Evolutionary conservation across 1,140 invertebrate species (phyloP).

Genomic region (Harlomillsia oculata): DNA sequence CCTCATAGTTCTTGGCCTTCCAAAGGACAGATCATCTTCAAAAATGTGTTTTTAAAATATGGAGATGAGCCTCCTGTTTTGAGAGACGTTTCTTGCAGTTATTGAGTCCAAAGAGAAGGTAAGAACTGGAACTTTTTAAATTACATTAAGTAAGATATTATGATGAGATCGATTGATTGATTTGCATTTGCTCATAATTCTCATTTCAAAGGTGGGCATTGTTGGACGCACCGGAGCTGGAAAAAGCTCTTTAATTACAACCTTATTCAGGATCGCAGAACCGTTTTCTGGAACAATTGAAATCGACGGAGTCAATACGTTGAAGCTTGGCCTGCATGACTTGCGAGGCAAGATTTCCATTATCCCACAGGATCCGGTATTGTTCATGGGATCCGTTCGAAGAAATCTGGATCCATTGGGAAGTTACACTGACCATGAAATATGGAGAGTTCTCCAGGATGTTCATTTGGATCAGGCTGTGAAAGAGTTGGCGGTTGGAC

Average conservation of each 20-base stretch:
- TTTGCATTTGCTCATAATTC: no score
- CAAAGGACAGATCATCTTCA: constrained; percentile 48
- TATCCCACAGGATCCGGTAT: constrained; percentile 59
- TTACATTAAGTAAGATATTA: background rate
- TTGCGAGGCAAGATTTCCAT: constrained; percentile 49
- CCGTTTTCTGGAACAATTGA: constrained; percentile 40
- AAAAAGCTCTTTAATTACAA: constrained; percentile 50
- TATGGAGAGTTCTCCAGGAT: constrained; percentile 54
- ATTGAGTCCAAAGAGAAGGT: constrained; percentile 52
- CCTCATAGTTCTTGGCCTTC: constrained; percentile 48
- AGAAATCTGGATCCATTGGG: constrained; percentile 57
- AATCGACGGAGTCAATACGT: constrained; percentile 47
- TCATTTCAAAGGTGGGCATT: constrained; percentile 37
- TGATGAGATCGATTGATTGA: no score
- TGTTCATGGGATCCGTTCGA: constrained; percentile 48
- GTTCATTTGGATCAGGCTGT: constrained; percentile 49
- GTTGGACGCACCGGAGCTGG: constrained; percentile 47
- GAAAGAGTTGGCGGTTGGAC: constrained; percentile 47
- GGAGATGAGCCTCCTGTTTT: constrained; percentile 48
- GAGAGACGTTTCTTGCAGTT: constrained; percentile 47
- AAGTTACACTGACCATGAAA: constrained; percentile 46
- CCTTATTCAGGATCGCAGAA: constrained; percentile 47
- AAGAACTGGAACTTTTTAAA: background rate
- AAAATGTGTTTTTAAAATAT: constrained; percentile 43
- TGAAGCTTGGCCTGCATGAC: constrained; percentile 43